phyloP scores from a whole-genome alignment of 2,797 vertebrate genomes.

The Eulemur mongoz region DNA sequence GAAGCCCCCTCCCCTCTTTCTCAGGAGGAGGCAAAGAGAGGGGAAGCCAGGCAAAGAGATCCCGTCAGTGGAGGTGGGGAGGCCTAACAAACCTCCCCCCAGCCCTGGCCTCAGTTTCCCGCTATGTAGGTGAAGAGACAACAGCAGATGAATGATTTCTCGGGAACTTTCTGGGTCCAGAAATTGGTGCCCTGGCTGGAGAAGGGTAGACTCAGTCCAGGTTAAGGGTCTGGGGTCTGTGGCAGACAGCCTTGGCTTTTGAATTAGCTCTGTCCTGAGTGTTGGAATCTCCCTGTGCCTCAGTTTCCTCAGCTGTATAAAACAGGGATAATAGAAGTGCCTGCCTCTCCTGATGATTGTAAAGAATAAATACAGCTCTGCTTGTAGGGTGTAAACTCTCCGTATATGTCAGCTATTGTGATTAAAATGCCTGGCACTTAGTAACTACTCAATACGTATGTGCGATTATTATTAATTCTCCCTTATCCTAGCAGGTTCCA shows the following conservation, averaged over 20 bases:
- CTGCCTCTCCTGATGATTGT: neutral
- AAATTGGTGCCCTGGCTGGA: neutral
- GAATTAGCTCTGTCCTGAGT: neutral
- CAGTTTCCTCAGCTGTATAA: neutral
- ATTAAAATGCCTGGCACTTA: neutral
- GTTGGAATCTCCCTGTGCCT: neutral
- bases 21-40: neutral
- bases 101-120: neutral
- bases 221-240: neutral
- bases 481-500: neutral
- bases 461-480: neutral
- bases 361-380: neutral
- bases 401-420: neutral
- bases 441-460: neutral
- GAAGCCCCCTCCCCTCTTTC: neutral
- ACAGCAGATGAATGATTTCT: neutral
- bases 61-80: neutral
- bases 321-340: neutral
- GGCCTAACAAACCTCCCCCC: neutral
- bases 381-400: neutral
- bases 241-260: neutral
- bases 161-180: neutral
- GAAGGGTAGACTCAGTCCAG: neutral
- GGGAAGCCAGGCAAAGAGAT: neutral
- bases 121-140: neutral